A percentile compares a stretch with the other conserved stretches of the same genome.
Conservation (phyloP, 2,113 vertebrate genomes). For the Cervus canadensis region DNA sequence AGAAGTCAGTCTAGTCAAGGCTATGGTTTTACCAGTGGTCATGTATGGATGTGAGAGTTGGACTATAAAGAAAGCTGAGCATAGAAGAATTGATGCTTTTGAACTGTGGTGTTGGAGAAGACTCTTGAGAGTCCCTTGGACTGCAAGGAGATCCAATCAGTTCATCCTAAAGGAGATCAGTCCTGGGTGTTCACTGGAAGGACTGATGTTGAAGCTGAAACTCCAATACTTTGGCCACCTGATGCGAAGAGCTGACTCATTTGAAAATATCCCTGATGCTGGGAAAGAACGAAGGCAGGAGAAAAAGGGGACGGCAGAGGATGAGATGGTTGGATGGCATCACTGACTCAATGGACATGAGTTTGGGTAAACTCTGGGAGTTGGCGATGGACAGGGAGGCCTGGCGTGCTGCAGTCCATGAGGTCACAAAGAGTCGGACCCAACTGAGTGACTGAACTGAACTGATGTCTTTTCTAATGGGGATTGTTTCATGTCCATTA, state of each 20-base stretch:
- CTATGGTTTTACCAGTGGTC: not conserved
- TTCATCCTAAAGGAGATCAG: not conserved
- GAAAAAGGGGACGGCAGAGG: not conserved
- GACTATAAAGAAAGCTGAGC: not conserved
- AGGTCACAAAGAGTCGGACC: not conserved
- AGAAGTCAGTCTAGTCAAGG: not conserved
- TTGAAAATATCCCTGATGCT: not conserved
- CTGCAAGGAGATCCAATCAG: not conserved
- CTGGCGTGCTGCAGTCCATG: accelerated
- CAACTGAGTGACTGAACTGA: not conserved
- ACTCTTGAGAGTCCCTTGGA: not conserved
- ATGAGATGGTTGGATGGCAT: not conserved
- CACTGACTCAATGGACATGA: not conserved
- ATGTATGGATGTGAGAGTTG: not conserved
- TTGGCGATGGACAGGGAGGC: not conserved
- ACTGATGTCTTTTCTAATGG: not conserved
- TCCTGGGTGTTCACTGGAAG: not conserved
- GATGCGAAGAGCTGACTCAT: not conserved
- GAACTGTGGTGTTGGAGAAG: not conserved
- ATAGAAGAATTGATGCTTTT: not conserved
- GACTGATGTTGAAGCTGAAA: not conserved
- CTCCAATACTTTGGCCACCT: not conserved
- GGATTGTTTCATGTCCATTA: not conserved
- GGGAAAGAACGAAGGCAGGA: accelerated
- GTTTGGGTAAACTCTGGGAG: not conserved